Conservation (phyloP, 1,140 invertebrate genomes). For the Drosophila ohnishii region DNA sequence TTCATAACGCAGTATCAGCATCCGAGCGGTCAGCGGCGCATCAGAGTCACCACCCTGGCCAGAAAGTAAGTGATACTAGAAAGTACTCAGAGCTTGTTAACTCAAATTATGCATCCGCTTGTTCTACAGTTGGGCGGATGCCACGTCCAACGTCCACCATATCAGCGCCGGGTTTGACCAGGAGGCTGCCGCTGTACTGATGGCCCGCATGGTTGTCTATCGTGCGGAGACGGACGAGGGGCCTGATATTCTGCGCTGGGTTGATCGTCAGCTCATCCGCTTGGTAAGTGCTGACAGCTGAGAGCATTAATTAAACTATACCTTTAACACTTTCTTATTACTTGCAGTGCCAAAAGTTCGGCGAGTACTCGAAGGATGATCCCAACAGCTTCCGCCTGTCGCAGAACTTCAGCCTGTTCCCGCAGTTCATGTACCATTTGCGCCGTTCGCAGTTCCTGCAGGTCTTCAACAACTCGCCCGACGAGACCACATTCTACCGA, state of each 20-base stretch:
- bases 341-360: conserved; percentile 98
- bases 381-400: conserved; percentile 97
- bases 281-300: conserved; percentile 86
- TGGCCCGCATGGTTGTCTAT: conserved; percentile 98
- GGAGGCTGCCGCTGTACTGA: conserved; percentile 97
- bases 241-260: conserved; percentile 98
- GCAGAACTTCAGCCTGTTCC: conserved; percentile 99
- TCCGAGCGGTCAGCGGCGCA: conserved; percentile 96
- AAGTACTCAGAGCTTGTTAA: not conserved
- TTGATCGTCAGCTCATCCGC: conserved; percentile 98
- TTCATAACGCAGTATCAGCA: conserved; percentile 99
- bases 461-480: conserved; percentile 99
- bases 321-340: not conserved
- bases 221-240: conserved; percentile 97
- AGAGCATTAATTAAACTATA: not conserved
- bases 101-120: not conserved
- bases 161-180: conserved; percentile 98
- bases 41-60: conserved; percentile 98
- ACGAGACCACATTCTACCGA: conserved; percentile 99
- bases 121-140: conserved; percentile 90
- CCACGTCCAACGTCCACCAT: conserved; percentile 90
- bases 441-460: conserved; percentile 99
- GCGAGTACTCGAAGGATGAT: conserved; percentile 98
- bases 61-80: conserved; percentile 90
- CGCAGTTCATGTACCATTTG: conserved; percentile 99